Conservation (phyloP, 2,888 invertebrate genomes). For the Pandemis corylana region DNA sequence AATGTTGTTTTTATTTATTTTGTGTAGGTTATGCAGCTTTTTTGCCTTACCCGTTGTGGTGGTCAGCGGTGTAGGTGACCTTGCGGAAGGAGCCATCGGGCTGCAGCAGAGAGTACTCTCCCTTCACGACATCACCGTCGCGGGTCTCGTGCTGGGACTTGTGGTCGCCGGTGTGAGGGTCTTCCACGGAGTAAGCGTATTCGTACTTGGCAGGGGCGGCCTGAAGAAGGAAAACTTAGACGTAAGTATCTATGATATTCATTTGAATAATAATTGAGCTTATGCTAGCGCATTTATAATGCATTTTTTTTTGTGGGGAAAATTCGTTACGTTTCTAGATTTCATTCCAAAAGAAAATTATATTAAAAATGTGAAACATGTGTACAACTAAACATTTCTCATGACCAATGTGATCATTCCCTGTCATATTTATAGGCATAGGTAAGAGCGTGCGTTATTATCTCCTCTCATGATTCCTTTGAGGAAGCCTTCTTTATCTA, state of each 20-base stretch:
- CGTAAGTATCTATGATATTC: not conserved
- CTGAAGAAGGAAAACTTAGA: not conserved
- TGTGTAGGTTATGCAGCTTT: not conserved
- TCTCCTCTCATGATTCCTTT: too few species aligned
- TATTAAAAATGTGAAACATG: too few species aligned
- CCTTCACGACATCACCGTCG: conserved; percentile 81
- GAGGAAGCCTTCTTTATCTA: not conserved
- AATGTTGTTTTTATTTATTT: not conserved
- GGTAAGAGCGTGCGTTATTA: too few species aligned
- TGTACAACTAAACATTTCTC: too few species aligned
- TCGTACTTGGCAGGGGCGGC: conserved; percentile 83
- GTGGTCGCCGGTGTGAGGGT: conserved; percentile 85
- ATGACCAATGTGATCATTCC: too few species aligned
- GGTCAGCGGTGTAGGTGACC: conserved; percentile 84
- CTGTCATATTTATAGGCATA: too few species aligned
- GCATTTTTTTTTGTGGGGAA: too few species aligned
- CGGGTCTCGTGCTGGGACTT: conserved; percentile 78
- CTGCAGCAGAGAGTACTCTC: conserved; percentile 82
- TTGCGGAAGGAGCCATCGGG: conserved; percentile 83
- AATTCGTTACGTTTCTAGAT: too few species aligned
- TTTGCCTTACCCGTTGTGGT: conserved; percentile 79
- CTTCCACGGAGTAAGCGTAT: conserved; percentile 85
- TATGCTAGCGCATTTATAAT: too few species aligned
- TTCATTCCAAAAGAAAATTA: too few species aligned
- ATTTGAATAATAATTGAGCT: too few species aligned